Evolutionary conservation across 2,797 vertebrate genomes (phyloP).

Genomic region (Platalea minor): DNA sequence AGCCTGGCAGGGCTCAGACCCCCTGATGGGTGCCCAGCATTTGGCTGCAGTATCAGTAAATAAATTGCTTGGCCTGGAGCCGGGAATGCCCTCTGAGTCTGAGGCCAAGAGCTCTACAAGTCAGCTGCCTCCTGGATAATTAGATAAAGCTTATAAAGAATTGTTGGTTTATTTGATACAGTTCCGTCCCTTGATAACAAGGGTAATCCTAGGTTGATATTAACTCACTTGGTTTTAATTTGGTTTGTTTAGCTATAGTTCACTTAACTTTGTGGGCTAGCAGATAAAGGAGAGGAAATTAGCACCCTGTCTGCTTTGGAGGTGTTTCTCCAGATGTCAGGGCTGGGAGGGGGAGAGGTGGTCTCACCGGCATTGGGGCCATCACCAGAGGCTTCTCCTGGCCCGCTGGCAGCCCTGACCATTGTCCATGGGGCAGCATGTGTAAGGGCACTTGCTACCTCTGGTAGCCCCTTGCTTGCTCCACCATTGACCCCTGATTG

Average conservation of each 20-base stretch:
- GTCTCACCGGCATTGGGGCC: not conserved
- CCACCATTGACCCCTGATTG: fast-evolving
- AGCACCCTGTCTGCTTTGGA: not conserved
- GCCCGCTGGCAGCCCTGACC: not conserved
- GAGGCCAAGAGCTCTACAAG: not conserved
- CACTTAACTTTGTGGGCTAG: conserved; percentile 32
- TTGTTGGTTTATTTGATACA: conserved; percentile 54
- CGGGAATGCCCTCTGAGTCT: not conserved
- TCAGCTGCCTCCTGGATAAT: conserved; percentile 53
- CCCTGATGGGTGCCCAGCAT: not conserved
- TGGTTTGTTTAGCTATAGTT: conserved; percentile 60
- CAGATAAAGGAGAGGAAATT: conserved; percentile 67
- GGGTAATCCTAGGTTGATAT: conserved; percentile 49
- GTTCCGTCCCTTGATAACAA: conserved; percentile 38
- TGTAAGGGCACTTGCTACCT: not conserved
- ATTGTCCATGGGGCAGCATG: not conserved
- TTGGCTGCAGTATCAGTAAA: not conserved
- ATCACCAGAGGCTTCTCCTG: not conserved
- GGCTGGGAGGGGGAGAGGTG: not conserved
- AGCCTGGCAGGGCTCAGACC: not conserved
- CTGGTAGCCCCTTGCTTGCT: not conserved
- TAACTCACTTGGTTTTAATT: conserved; percentile 58
- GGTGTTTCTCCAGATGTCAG: not conserved
- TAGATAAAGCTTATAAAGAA: conserved; percentile 65
- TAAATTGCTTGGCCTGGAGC: not conserved